Evolutionary conservation across 2,113 vertebrate species (phyloP).

Genomic region (Sciurus niger): DNA sequence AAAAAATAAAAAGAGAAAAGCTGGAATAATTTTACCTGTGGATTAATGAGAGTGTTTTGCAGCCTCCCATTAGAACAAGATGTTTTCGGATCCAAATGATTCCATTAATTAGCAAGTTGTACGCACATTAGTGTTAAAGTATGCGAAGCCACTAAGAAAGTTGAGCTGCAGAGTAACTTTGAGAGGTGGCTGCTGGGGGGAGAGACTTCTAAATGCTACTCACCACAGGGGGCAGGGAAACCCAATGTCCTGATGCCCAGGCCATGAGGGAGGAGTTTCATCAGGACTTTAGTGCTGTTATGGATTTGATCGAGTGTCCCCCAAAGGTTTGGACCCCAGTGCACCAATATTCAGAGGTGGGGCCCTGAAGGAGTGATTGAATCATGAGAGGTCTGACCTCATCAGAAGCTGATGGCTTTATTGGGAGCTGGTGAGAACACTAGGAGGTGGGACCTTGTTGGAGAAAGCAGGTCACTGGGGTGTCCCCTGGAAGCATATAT

Average conservation of each 20-base stretch:
- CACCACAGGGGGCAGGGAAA: no score
- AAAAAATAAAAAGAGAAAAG: slow-evolving; percentile 61
- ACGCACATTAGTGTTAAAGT: slow-evolving; percentile 63
- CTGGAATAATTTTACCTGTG: slow-evolving; percentile 69
- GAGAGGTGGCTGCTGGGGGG: background rate
- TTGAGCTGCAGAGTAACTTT: background rate
- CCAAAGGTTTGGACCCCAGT: background rate
- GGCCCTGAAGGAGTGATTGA: background rate
- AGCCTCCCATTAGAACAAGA: slow-evolving; percentile 66
- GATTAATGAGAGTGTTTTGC: slow-evolving; percentile 64
- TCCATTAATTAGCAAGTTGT: slow-evolving; percentile 77
- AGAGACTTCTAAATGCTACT: accelerated
- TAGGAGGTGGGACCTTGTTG: background rate
- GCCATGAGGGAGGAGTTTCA: accelerated
- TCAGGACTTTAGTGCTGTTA: background rate
- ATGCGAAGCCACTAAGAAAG: slow-evolving; percentile 57
- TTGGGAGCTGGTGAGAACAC: background rate
- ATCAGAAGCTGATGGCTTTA: background rate
- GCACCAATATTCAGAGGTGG: background rate
- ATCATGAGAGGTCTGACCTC: background rate
- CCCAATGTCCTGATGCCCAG: background rate
- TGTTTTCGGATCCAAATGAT: slow-evolving; percentile 76
- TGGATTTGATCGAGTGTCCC: background rate
- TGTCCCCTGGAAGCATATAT: background rate
- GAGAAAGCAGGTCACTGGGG: background rate